These are phyloP conservation scores for Melanostigma gelatinosum DNA, from an alignment of 2,113 vertebrate genomes.

Conservation along the genomic window DNA sequence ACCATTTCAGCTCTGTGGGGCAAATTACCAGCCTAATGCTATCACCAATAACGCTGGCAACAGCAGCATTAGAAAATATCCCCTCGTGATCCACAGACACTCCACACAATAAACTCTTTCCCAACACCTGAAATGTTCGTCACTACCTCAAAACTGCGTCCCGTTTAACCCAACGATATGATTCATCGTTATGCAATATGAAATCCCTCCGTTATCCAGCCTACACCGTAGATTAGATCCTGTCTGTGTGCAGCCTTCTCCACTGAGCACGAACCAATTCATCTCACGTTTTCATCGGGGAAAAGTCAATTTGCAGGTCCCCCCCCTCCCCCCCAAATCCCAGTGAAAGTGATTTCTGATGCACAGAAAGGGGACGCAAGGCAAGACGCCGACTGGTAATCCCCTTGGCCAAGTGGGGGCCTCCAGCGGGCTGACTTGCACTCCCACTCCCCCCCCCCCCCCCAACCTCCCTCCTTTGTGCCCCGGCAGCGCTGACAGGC, in stretches of 20 bases:
- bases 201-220: conserved; percentile 30
- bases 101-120: conserved; percentile 8
- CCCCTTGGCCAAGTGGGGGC: conserved; percentile 67
- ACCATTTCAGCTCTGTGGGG: background rate
- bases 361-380: conserved; percentile 36
- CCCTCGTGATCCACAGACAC: background rate
- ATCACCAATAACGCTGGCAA: background rate
- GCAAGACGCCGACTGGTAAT: conserved; percentile 67
- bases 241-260: background rate
- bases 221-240: conserved; percentile 13
- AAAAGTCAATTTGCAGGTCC: conserved; percentile 13
- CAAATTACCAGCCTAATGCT: background rate
- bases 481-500: conserved; percentile 72
- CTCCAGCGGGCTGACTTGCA: conserved; percentile 63
- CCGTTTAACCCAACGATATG: conserved; percentile 9
- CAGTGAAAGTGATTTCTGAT: conserved; percentile 61
- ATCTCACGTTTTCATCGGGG: background rate
- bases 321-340: background rate
- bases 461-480: background rate
- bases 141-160: conserved; percentile 27
- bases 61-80: background rate
- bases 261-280: conserved; percentile 10
- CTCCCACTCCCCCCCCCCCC: conserved; percentile 35
- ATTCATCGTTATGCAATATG: conserved; percentile 56
- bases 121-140: conserved; percentile 32